Conservation (phyloP, 2,888 invertebrate species). For the Meganola albula region DNA sequence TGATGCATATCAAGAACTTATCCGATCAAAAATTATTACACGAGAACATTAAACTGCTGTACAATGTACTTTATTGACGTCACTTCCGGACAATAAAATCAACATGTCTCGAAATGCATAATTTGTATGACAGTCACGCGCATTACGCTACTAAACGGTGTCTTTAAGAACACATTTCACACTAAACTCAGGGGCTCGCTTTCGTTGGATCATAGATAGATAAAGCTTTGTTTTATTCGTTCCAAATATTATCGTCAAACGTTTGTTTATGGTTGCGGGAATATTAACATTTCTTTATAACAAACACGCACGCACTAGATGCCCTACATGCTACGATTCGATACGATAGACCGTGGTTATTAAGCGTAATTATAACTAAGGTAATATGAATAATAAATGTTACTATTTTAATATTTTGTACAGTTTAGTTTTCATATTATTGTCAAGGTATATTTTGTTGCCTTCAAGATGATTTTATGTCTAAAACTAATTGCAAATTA, state of each 20-base stretch:
- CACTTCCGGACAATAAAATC: conserved; percentile 75
- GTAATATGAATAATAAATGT: no score
- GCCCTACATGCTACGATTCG: no score
- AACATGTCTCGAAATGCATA: conserved; percentile 73
- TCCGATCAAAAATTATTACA: conserved; percentile 68
- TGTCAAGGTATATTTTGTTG: no score
- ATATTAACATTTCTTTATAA: conserved; percentile 73
- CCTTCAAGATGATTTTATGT: no score
- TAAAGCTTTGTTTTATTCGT: conserved; percentile 73
- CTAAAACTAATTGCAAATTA: no score
- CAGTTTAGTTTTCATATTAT: no score
- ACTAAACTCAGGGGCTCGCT: conserved; percentile 66
- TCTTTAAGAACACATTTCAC: conserved; percentile 75
- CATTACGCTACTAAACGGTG: conserved; percentile 75
- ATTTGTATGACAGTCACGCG: conserved; percentile 76
- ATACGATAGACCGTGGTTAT: no score
- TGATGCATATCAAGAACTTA: conserved; percentile 57
- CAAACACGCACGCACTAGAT: conserved; percentile 53
- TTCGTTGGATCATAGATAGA: conserved; percentile 69
- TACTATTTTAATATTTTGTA: no score
- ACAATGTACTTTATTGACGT: conserved; percentile 74
- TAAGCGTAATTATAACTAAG: no score
- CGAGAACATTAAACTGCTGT: conserved; percentile 69
- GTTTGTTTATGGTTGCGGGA: conserved; percentile 63
- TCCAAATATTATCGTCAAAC: conserved; percentile 68